Evolutionary conservation across 2,113 vertebrate genomes (phyloP).

Genomic region (Podarcis muralis): DNA sequence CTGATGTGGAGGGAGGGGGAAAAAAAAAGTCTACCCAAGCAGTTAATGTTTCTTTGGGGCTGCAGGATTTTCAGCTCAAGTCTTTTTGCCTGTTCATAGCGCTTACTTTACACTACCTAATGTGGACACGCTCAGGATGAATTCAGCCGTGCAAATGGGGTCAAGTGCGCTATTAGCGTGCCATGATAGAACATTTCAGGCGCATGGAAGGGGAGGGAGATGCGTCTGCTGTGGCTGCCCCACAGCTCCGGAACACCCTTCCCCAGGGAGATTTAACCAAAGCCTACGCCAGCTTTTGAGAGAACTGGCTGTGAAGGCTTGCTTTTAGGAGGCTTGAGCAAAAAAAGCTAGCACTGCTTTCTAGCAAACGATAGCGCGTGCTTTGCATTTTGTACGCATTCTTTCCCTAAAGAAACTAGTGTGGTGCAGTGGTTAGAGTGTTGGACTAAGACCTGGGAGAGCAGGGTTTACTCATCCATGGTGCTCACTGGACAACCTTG

Average conservation of each 20-base stretch:
- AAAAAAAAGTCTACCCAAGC: slow-evolving; percentile 23
- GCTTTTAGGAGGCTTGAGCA: not conserved
- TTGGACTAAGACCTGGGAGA: too few species aligned
- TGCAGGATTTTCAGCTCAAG: not conserved
- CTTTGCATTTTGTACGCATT: too few species aligned
- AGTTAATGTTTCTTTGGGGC: not conserved
- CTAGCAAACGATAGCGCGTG: too few species aligned
- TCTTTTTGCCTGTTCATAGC: not conserved
- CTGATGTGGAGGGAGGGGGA: slow-evolving; percentile 19
- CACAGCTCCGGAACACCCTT: not conserved
- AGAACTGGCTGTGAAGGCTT: not conserved
- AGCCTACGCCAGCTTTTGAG: not conserved
- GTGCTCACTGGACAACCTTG: too few species aligned
- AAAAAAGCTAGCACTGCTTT: not conserved
- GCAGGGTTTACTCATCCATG: too few species aligned
- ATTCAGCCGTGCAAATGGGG: slow-evolving; percentile 1
- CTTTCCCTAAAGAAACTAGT: too few species aligned
- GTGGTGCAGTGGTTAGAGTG: too few species aligned
- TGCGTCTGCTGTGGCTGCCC: not conserved
- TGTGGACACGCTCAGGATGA: not conserved
- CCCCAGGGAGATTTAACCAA: not conserved
- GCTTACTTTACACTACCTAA: not conserved
- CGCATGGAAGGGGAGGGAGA: too few species aligned
- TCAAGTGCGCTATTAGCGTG: not conserved
- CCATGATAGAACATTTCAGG: not conserved